phyloP scores from a whole-genome alignment of 2,113 vertebrate genomes.

The Ranitomeya variabilis region DNA sequence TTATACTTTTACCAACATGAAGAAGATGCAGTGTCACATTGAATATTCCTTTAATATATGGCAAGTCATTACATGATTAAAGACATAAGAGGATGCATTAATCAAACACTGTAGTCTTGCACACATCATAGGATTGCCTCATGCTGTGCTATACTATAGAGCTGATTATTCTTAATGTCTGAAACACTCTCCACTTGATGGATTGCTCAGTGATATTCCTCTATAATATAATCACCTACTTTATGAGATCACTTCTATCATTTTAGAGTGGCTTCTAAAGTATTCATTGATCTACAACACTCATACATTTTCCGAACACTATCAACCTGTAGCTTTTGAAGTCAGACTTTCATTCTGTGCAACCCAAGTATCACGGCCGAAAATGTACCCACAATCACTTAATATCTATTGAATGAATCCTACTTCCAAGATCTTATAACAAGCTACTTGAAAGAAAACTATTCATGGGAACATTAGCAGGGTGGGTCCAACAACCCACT shows the following conservation, averaged over 20 bases:
- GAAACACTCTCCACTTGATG: neutral
- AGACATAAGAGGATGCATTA: constrained; percentile 18
- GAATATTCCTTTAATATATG: too few species aligned
- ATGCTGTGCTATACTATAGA: constrained; percentile 22
- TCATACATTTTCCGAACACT: neutral
- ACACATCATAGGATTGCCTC: neutral
- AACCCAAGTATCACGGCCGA: neutral
- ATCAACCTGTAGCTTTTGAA: neutral
- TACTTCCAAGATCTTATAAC: constrained; percentile 9
- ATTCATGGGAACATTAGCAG: constrained; percentile 1
- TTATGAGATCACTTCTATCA: constrained; percentile 6
- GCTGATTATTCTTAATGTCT: constrained; percentile 19
- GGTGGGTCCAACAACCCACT: constrained; percentile 8
- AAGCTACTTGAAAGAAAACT: constrained; percentile 17
- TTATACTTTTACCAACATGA: neutral
- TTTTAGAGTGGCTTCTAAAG: neutral
- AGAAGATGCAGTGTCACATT: neutral
- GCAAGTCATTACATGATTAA: constrained; percentile 25
- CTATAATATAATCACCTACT: neutral
- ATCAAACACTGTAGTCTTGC: constrained; percentile 4
- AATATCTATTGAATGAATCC: constrained; percentile 22
- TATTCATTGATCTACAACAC: neutral
- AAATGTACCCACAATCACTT: constrained; percentile 8
- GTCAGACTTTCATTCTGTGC: neutral
- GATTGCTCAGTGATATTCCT: neutral